Base-by-base conservation (phyloP, 2,888 invertebrate species). In the Eupithecia inturbata region DNA sequence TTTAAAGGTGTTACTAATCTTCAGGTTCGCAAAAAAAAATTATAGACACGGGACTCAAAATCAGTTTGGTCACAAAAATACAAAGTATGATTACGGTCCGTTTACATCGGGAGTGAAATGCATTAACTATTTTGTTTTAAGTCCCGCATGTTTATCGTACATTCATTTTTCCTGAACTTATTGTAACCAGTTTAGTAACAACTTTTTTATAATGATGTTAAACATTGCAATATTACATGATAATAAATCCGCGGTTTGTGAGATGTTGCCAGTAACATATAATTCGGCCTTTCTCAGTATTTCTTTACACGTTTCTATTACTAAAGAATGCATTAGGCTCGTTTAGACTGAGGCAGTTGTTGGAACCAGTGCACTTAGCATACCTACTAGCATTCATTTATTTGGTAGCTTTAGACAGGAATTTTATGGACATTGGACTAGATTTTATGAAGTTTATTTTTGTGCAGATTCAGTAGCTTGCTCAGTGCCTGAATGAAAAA, bases 181-280 rank as follows among this genome's bases (percentile, higher is more conserved):
- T 66, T 66, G 39, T 60, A 14, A 33, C 57, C 57, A 57, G 72
- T 72, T 67, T 72, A 77, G 76, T 77, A 77, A 77, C 80, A 79
- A 74, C 75, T 77, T 74, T 68, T 57, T 72, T 33, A 75, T 76
- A 60, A 71, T 70, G 74, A 81, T 77, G 80, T 78, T 77, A 82
- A 84, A 87, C 90, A 89, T 90, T 91, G 90, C 89, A 87, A 86
- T 86, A 89, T 89, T 88, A 89, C 88, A 92, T 64, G 28, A 90
- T 91, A n/a, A 91, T 53, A 33, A 92, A 91, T 91, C 92, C 92
- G 93, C 91, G 88, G 89, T 87, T 89, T 87, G 87, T 90, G 93
- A 93, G 91, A 90, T 91, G 91, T 90, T 92, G 94, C 94, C 94
- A 87, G 89, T 91, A 93, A 94, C 94, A 94, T 94, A 94, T 94